phyloP scores from a whole-genome alignment of 2,888 invertebrate genomes.

The Biston betularia region DNA sequence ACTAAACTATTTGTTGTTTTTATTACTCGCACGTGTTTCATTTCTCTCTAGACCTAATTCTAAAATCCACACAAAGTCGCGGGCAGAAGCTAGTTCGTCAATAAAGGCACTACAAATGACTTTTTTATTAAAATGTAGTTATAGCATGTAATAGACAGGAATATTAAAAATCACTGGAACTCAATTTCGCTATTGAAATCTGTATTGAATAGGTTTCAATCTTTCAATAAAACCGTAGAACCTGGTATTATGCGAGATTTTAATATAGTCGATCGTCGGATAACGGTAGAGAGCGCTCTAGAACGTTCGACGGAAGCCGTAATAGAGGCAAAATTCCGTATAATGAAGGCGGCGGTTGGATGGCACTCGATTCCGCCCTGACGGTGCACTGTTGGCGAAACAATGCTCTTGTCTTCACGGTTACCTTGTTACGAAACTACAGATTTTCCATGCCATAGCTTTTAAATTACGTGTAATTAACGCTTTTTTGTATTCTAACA shows the following conservation, averaged over 20 bases:
- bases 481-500: background rate
- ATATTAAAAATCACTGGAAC: constrained; percentile 10
- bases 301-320: constrained; percentile 18
- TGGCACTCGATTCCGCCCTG: constrained; percentile 60
- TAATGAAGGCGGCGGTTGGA: constrained; percentile 59
- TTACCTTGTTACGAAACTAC: constrained; percentile 24
- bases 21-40: no score
- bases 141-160: background rate
- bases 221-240: constrained; percentile 26
- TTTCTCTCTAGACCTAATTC: no score
- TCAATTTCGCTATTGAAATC: constrained; percentile 30
- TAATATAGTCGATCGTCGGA: constrained; percentile 34
- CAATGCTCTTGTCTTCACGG: constrained; percentile 53
- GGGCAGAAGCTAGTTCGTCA: no score
- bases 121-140: no score
- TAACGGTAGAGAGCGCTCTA: constrained; percentile 47
- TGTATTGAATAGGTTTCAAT: constrained; percentile 24
- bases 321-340: constrained; percentile 55
- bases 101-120: background rate
- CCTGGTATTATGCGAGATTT: constrained; percentile 29
- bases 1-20: no score
- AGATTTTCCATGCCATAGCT: constrained; percentile 21
- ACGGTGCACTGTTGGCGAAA: constrained; percentile 70
- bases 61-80: no score
- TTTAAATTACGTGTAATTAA: constrained; percentile 11